Conservation (phyloP, 23 tunicate species). For the Halocynthia aurantium region DNA sequence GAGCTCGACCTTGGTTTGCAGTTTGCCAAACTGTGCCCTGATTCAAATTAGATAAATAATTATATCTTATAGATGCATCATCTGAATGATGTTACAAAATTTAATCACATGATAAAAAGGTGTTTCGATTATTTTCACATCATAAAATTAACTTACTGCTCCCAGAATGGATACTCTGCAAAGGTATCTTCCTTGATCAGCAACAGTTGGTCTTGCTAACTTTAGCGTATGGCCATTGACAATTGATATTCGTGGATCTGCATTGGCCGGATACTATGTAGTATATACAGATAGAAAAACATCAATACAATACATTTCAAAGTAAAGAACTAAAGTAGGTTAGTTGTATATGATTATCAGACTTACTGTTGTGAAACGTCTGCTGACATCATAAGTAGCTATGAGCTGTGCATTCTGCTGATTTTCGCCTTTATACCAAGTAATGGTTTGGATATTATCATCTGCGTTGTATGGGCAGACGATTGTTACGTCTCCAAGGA, state of each 20-base stretch:
- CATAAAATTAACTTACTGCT: not conserved
- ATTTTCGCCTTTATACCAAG: constrained; percentile 6
- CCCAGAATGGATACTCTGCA: not conserved
- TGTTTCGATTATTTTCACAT: not conserved
- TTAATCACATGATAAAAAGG: not conserved
- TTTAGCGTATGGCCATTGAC: not conserved
- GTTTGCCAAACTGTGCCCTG: constrained; percentile 7
- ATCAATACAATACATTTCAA: not conserved
- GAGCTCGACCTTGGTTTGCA: not conserved
- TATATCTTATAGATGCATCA: not conserved
- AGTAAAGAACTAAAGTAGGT: not conserved
- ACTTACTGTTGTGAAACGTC: not conserved
- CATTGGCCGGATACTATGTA: not conserved
- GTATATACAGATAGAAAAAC: not conserved
- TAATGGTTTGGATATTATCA: not conserved
- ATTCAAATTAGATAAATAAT: not conserved
- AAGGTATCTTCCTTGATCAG: not conserved
- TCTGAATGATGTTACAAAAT: not conserved
- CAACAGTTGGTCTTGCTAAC: not conserved
- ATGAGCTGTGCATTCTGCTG: not conserved
- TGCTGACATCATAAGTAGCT: not conserved
- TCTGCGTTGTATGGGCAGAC: not conserved
- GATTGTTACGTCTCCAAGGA: not conserved
- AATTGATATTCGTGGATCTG: not conserved
- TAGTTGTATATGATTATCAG: not conserved